Base-by-base conservation (phyloP, 2,797 vertebrate genomes). In the Galago senegalensis region DNA sequence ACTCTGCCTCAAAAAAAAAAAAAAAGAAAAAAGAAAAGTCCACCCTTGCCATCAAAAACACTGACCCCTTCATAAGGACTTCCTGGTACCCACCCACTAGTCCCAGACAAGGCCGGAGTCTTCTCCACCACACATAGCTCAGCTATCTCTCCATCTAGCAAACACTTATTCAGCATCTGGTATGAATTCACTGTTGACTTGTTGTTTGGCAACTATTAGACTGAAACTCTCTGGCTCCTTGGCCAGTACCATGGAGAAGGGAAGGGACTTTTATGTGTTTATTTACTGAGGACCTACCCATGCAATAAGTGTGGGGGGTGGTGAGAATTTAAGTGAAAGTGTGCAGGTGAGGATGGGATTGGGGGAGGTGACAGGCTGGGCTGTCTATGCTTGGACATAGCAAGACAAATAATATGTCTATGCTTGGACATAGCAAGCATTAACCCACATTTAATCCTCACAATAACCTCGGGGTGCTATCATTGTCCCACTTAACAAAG, bases 291-390 rank as follows among this genome's bases (percentile, higher is more conserved):
- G 70, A 73, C 23, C 23, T 3, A 1, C 72, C 65, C 31, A 31
- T 0, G 3, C 4, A 49, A 63, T 5, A 5, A 75, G 31, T 16
- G 12, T 3, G 31, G 60, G 37, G 21, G n/a, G 60, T 25, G 18
- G 11, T 17, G 31, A 21, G 61, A 86, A 40, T 46, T 73, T 69
- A 86, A 53, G 40, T 40, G 40, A 40, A 40, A 40, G 10, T 40
- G 40, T 75, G 5, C 16, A 2, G 8, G 18, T 25, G 5, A 0
- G 0, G 11, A 3, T 18, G 0, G 0, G 11, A 3, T 14, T 17
- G 2, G 49, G 31, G 2, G 20, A 18, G 40, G 73, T 40, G 43
- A 18, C 20, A 25, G 75, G n/a, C 56, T 8, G n/a, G 9, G 49
- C 40, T 37, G 7, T 76, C 43, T 73, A 1, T 0, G 7, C 31